A percentile compares a stretch with the other conserved stretches of the same genome.
These are phyloP conservation scores for Mus spretus DNA, from an alignment of 2,797 vertebrate genomes.

Conservation along the genomic window DNA sequence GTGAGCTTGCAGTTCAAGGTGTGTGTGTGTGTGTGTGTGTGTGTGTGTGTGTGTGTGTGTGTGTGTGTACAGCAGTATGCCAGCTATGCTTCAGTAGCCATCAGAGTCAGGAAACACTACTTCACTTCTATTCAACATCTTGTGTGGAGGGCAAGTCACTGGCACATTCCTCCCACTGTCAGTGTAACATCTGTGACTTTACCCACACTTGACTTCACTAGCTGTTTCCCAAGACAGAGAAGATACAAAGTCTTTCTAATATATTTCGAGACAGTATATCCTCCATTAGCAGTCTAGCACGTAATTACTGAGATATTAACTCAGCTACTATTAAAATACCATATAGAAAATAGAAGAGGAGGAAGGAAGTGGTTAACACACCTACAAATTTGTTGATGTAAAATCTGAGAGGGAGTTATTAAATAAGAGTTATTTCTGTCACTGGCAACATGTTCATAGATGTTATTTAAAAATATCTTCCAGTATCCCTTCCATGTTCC, in stretches of 20 bases:
- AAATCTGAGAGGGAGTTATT: constrained; percentile 17
- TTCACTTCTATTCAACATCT: background rate
- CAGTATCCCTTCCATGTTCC: background rate
- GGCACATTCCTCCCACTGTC: background rate
- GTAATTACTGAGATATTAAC: background rate
- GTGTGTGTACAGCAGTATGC: too few species aligned
- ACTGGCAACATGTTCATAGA: background rate
- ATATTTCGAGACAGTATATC: background rate
- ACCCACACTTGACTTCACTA: background rate
- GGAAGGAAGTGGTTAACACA: background rate
- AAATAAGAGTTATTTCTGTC: background rate
- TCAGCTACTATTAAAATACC: background rate
- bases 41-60: background rate
- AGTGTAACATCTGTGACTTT: background rate
- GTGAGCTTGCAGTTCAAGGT: background rate
- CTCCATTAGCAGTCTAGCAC: background rate
- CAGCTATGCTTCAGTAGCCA: background rate
- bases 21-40: background rate
- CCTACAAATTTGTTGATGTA: background rate
- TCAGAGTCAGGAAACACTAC: background rate
- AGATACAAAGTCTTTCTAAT: background rate
- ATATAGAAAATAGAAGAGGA: background rate
- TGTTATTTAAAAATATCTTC: background rate
- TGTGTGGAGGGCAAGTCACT: background rate
- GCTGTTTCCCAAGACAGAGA: background rate